Evolutionary conservation across 2,797 vertebrate species (phyloP).

Genomic region (Anniella stebbinsi): DNA sequence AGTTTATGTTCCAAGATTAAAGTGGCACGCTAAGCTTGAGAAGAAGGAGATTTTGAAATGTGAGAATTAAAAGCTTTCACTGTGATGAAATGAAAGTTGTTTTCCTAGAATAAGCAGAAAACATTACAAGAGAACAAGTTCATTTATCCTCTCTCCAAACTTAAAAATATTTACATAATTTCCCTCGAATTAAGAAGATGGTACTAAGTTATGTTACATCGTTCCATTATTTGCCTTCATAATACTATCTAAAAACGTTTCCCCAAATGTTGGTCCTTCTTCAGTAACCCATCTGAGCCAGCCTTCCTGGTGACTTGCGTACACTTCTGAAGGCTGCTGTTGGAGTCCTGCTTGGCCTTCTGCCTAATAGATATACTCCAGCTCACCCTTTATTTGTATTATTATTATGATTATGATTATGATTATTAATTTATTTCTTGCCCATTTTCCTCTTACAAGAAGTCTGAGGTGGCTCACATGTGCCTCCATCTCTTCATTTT

Average conservation of each 20-base stretch:
- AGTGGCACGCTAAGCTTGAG: conserved; percentile 5
- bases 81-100: conserved; percentile 3
- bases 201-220: not conserved
- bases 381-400: no score
- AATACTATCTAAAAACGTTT: not conserved
- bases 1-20: conserved; percentile 15
- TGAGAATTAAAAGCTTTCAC: conserved; percentile 24
- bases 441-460: no score
- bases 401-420: no score
- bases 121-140: not conserved
- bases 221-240: not conserved
- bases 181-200: not conserved
- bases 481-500: no score
- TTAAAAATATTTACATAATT: not conserved
- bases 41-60: not conserved
- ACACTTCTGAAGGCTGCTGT: no score
- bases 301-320: not conserved
- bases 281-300: not conserved
- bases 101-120: conserved; percentile 15
- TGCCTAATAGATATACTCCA: not conserved
- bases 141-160: not conserved
- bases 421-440: no score
- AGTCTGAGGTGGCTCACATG: no score
- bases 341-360: not conserved
- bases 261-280: not conserved